These are phyloP conservation scores for Melierax canorus DNA, from an alignment of 2,113 vertebrate species.

Conservation along the genomic window DNA sequence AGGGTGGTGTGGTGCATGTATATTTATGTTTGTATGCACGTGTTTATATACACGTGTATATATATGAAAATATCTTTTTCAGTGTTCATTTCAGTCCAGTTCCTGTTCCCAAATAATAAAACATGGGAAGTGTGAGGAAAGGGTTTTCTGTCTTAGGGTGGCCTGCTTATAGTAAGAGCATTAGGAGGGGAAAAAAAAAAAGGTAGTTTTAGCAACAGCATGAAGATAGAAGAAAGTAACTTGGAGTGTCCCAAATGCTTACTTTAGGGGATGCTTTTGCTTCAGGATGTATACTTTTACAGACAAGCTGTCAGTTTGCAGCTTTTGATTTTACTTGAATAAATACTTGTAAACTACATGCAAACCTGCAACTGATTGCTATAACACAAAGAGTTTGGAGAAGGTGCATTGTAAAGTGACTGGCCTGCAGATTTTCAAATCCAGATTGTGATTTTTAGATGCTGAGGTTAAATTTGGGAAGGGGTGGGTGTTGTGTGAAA, in stretches of 20 bases:
- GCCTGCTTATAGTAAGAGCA: neutral
- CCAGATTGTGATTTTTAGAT: neutral
- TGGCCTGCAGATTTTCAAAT: neutral
- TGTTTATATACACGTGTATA: accelerated
- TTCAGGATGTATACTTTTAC: neutral
- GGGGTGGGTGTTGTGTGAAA: neutral
- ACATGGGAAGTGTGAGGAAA: neutral
- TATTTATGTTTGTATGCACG: neutral
- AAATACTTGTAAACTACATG: neutral
- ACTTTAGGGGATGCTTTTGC: neutral
- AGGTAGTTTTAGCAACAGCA: neutral
- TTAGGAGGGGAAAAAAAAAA: neutral
- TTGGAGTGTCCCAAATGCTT: accelerated
- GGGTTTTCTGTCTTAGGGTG: neutral
- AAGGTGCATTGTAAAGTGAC: neutral
- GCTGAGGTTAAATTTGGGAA: neutral
- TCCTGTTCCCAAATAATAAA: neutral
- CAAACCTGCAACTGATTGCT: neutral
- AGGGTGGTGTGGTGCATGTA: neutral
- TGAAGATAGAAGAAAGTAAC: neutral
- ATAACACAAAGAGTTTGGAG: neutral
- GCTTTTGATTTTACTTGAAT: neutral
- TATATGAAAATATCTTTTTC: neutral
- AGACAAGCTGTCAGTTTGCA: neutral
- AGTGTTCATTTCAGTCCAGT: neutral